Evolutionary conservation across 2,888 invertebrate genomes (phyloP).

Genomic region (Watsonalla cultraria): DNA sequence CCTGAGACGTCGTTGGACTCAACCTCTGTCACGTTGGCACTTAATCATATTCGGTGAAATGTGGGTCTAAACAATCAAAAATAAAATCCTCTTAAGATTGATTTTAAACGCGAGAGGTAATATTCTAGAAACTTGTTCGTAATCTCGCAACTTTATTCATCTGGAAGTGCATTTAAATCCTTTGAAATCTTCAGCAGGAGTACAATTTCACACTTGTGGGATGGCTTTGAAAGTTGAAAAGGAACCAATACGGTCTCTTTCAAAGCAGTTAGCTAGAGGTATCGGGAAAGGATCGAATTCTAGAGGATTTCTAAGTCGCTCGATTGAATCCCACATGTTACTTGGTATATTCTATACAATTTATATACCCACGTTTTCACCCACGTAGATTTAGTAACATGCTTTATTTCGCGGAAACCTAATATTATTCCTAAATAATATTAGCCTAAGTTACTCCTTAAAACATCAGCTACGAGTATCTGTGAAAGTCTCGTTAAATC

Average conservation of each 20-base stretch:
- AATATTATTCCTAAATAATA: too few relatives aligned
- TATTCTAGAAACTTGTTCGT: not conserved
- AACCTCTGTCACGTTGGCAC: too few relatives aligned
- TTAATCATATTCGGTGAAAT: too few relatives aligned
- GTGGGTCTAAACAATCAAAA: too few relatives aligned
- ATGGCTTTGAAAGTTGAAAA: conserved; percentile 6
- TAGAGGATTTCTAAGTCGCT: not conserved
- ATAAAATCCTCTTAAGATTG: not conserved
- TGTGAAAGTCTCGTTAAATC: too few relatives aligned
- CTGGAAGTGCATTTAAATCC: conserved; percentile 1
- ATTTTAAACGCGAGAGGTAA: not conserved
- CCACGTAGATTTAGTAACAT: too few relatives aligned
- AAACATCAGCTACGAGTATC: too few relatives aligned
- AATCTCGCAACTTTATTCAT: not conserved
- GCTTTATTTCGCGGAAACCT: too few relatives aligned
- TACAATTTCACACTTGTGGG: conserved; percentile 5
- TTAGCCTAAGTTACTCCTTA: too few relatives aligned
- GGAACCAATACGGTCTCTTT: not conserved
- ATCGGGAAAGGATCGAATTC: conserved; percentile 4
- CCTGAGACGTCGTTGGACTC: too few relatives aligned
- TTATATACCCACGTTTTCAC: not conserved
- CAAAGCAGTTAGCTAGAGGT: not conserved
- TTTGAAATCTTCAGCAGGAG: conserved; percentile 1
- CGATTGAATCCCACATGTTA: not conserved
- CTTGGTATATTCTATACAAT: not conserved